A percentile compares a stretch with the other conserved stretches of the same genome.
Evolutionary conservation across 2,888 invertebrate species (phyloP).

Genomic region (Chrysodeixis includens): DNA sequence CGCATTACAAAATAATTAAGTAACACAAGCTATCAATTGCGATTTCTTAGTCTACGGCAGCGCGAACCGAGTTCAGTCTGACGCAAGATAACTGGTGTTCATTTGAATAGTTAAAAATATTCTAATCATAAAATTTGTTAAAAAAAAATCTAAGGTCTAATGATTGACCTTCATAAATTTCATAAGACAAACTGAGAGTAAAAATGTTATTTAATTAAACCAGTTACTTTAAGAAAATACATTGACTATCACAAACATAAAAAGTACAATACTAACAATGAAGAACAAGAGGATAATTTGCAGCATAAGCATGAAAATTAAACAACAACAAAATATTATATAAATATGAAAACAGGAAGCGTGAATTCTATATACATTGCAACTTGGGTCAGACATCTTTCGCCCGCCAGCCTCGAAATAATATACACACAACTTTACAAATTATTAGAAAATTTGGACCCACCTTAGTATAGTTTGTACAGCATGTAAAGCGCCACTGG

Average conservation of each 20-base stretch:
- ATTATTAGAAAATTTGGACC: constrained; percentile 72
- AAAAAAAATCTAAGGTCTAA: constrained; percentile 14
- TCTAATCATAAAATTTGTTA: constrained; percentile 32
- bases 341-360: constrained; percentile 39
- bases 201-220: constrained; percentile 9
- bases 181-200: constrained; percentile 34
- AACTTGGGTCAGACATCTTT: constrained; percentile 45
- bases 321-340: constrained; percentile 48
- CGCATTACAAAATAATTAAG: constrained; percentile 55
- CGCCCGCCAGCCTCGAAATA: constrained; percentile 47
- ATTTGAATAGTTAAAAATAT: constrained; percentile 10
- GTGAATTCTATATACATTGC: constrained; percentile 55
- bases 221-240: constrained; percentile 28
- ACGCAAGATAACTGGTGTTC: constrained; percentile 40
- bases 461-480: constrained; percentile 75
- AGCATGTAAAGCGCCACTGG: constrained; percentile 72
- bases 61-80: constrained; percentile 56
- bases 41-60: constrained; percentile 58
- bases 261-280: constrained; percentile 28
- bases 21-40: constrained; percentile 55
- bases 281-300: constrained; percentile 32
- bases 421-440: constrained; percentile 56
- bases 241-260: constrained; percentile 29
- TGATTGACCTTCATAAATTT: constrained; percentile 23
- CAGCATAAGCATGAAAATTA: constrained; percentile 40